Conservation (phyloP, 2,113 vertebrate species). For the Ploceus nigricollis region DNA sequence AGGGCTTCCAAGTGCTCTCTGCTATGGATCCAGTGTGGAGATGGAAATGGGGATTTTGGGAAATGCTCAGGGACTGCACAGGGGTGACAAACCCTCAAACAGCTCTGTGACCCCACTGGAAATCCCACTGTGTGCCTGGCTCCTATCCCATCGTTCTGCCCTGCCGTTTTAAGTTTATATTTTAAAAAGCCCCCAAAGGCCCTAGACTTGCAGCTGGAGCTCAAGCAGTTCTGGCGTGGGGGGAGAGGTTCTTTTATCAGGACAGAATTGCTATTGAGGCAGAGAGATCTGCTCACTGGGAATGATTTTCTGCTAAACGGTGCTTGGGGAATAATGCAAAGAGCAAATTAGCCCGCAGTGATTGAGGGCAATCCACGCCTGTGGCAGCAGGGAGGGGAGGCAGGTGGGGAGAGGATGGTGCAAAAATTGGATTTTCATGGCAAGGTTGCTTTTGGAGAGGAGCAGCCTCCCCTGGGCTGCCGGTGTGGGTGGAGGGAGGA, state of each 20-base stretch:
- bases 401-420: neutral
- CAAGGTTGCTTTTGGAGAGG: neutral
- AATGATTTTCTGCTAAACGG: neutral
- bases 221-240: neutral
- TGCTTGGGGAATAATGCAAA: neutral
- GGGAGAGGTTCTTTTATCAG: neutral
- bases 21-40: accelerated
- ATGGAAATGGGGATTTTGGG: neutral
- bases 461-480: neutral
- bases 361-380: neutral
- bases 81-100: neutral
- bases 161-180: neutral
- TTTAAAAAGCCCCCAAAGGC: neutral
- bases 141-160: accelerated
- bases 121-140: neutral
- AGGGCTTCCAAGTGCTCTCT: accelerated
- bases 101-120: neutral
- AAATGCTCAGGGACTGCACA: neutral
- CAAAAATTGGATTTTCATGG: neutral
- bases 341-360: neutral
- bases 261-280: neutral
- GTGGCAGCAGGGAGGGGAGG: neutral
- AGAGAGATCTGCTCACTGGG: neutral
- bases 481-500: neutral
- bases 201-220: neutral